Percentiles rank a stretch among this genome's conserved stretches.
Conservation (phyloP, 2,113 vertebrate genomes). For the Prunella himalayana region DNA sequence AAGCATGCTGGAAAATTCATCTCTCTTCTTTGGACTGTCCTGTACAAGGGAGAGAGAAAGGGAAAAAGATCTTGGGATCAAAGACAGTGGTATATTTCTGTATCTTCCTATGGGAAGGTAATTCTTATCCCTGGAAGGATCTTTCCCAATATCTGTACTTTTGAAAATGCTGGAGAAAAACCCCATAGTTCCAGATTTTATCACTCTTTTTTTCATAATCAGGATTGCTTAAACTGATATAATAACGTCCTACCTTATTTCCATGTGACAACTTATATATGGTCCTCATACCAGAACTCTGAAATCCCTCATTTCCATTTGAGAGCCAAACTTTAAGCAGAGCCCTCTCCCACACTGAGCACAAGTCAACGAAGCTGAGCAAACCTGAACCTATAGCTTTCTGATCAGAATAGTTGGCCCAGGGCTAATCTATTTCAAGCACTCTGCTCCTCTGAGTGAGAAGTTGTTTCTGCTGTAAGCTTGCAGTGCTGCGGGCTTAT, state of each 20-base stretch:
- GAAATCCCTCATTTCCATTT: background rate
- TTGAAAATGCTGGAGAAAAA: background rate
- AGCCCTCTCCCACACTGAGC: fast-evolving
- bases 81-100: background rate
- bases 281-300: background rate
- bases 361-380: background rate
- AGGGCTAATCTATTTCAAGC: background rate
- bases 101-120: background rate
- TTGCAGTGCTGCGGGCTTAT: background rate
- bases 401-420: background rate
- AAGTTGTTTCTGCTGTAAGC: background rate
- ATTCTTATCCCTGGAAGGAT: background rate
- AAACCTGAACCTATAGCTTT: background rate
- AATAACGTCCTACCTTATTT: background rate
- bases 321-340: background rate
- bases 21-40: background rate
- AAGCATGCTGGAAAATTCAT: background rate
- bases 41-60: background rate
- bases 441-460: background rate
- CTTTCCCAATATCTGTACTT: background rate
- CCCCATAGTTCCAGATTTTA: background rate
- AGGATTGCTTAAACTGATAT: background rate
- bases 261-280: background rate
- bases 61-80: background rate
- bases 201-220: background rate